Conservation (phyloP, 2,797 vertebrate genomes). For the Ispidina lecontei region DNA sequence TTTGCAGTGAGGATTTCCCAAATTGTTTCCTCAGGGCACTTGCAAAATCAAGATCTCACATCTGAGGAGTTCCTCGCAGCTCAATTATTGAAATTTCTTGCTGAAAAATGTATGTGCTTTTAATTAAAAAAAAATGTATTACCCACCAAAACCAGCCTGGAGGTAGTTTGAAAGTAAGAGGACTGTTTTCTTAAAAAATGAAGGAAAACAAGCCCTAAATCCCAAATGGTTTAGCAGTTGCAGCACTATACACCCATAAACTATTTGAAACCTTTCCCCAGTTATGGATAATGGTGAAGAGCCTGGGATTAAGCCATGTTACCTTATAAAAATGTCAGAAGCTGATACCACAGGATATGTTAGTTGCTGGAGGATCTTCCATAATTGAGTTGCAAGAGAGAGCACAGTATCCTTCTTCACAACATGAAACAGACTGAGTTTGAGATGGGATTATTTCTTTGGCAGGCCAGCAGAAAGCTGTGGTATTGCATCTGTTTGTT, state of each 20-base stretch:
- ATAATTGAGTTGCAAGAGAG: background rate
- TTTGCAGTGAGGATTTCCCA: slow-evolving; percentile 58
- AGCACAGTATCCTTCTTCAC: background rate
- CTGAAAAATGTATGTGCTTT: slow-evolving; percentile 46
- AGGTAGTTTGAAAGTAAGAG: background rate
- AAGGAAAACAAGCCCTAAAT: background rate
- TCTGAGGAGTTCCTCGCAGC: slow-evolving; percentile 23
- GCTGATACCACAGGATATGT: background rate
- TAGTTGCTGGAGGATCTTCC: background rate
- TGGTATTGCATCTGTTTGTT: background rate
- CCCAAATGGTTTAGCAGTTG: background rate
- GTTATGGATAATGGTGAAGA: background rate
- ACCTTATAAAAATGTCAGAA: background rate
- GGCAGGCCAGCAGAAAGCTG: background rate
- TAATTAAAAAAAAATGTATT: slow-evolving; percentile 21
- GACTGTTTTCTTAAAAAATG: background rate
- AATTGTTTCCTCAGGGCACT: slow-evolving; percentile 44
- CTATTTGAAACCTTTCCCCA: background rate
- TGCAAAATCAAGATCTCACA: slow-evolving; percentile 7
- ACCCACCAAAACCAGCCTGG: slow-evolving; percentile 5
- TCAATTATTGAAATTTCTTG: slow-evolving; percentile 61
- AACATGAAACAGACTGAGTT: background rate
- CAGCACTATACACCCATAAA: background rate
- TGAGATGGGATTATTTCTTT: background rate
- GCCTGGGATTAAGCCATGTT: background rate